Evolutionary conservation across 2,113 vertebrate genomes (phyloP), one percentile per base, ranked within the genome.

Genomic region (Caretta caretta): DNA sequence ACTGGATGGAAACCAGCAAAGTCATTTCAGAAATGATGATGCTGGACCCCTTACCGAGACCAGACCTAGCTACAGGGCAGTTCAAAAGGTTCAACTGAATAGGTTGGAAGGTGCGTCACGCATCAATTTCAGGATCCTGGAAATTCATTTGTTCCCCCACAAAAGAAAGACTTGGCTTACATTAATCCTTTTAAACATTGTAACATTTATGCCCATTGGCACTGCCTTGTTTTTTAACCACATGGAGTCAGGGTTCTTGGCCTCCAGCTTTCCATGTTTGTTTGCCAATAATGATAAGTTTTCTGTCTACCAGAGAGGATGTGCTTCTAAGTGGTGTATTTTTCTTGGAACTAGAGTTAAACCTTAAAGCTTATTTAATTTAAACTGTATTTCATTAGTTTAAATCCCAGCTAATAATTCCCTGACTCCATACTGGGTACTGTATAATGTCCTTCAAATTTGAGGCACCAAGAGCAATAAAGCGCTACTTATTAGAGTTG

Each of bases 381-480:
- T 16, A 69, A 35, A 25, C 24, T 12, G 16, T 31, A 82, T 83
- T 29, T 92, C 20, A 17, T 82, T 17, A 27, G 59, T 90, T 84
- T 19, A 12, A 84, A 13, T 22, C 46, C 7, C 13, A 69, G 11
- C 24, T 50, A 87, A 24, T 3, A 86, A 20, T 1, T 59, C 1
- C 0, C 75, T 38, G n/a, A 14, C n/a, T 94, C 42, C 9, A 2
- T 3, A 2, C 17, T 35, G 80, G 29, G 29, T 35, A 27, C 24
- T 24, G 31, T 42, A 25, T 27, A 14, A 19, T 56, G 4, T 24
- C 7, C 11, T 24, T 42, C 0, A 0, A 24, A 42, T n/a, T 24
- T 49, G 65, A 38, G 13, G 6, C 51, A 86, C 24, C 27, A 59
- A 69, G 54, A 51, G 9, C 14, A 92, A 11, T 31, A 42, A 54